Base-by-base conservation (phyloP, 1,140 invertebrate species). In the Papilio polyxenes region DNA sequence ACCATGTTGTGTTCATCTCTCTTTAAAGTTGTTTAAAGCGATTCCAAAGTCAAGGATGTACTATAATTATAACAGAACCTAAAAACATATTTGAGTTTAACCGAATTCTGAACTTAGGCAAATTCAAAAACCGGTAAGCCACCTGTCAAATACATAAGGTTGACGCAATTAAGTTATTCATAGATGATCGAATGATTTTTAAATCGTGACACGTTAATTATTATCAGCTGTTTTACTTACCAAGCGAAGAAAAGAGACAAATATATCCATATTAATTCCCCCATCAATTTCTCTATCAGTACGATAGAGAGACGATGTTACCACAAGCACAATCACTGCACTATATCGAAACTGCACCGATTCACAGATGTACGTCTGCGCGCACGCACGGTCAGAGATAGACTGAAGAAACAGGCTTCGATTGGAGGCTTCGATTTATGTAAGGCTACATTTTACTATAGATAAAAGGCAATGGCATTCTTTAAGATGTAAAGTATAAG, bases 231-330 rank as follows among this genome's bases (percentile, higher is more conserved):
- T 51, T 23, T 10, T 11, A 49, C 75, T 51, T 77, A 53, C 48
- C 75, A 53, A 31, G 11, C 8, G 13, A 53, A 62, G 85, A 87
- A 87, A 88, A 85, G 74, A 78, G 82, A 76, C 78, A 75, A 80
- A 85, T 83, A 86, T 75, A 86, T 87, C 84, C 87, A 86, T 82
- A 65, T 82, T 76, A 80, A 56, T 79, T 69, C 23, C 82, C 23
- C 85, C 84, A 89, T 89, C 88, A 82, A 82, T 77, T 80, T 83
- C 88, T 89, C 69, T 89, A 89, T 88, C 84, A 82, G 80, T 13
- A 82, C 62, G 65, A 88, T 89, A 93, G 88, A 92, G 90, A 88
- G 89, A 83, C 83, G 92, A 92, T 89, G 88, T 56, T n/a, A 76
- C 80, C 85, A 86, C 82, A 81, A 83, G 69, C 86, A 87, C 83